Evolutionary conservation across 2,888 invertebrate genomes (phyloP).

Genomic region (Mythimna pallens): DNA sequence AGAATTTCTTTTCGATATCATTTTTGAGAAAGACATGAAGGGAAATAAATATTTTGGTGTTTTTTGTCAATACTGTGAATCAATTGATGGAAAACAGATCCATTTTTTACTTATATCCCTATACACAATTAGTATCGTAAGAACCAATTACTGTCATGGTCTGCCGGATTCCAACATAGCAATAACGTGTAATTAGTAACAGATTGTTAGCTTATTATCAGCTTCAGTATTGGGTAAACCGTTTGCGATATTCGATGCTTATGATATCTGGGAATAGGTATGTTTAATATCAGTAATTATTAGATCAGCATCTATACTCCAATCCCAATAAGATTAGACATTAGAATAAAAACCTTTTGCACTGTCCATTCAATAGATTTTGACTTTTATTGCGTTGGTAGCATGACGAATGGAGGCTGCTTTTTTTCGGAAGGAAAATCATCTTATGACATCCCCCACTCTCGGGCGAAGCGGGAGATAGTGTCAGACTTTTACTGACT

Average conservation of each 20-base stretch:
- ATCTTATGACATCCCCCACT: too few relatives aligned
- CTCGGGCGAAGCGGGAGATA: too few relatives aligned
- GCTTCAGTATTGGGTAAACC: slow-evolving; percentile 25
- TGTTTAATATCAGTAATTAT: slow-evolving; percentile 4
- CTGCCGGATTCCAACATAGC: slow-evolving; percentile 18
- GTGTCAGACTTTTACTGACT: too few relatives aligned
- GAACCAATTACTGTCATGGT: slow-evolving; percentile 41
- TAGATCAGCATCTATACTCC: neutral
- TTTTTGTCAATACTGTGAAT: neutral
- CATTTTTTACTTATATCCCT: neutral
- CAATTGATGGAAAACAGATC: neutral
- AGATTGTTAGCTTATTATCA: slow-evolving; percentile 43
- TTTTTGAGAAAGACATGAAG: neutral
- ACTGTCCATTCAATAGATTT: too few relatives aligned
- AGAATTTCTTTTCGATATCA: slow-evolving; percentile 10
- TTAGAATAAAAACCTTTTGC: too few relatives aligned
- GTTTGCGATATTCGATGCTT: slow-evolving; percentile 20
- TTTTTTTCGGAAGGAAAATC: too few relatives aligned
- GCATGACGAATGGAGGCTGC: too few relatives aligned
- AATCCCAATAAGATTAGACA: too few relatives aligned
- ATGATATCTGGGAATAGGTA: slow-evolving; percentile 8
- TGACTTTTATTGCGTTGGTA: too few relatives aligned
- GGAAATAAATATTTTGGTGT: neutral
- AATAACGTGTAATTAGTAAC: slow-evolving; percentile 50
- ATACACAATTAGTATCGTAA: slow-evolving; percentile 11